phyloP scores from a whole-genome alignment of 2,113 vertebrate species.

The Anas platyrhynchos region DNA sequence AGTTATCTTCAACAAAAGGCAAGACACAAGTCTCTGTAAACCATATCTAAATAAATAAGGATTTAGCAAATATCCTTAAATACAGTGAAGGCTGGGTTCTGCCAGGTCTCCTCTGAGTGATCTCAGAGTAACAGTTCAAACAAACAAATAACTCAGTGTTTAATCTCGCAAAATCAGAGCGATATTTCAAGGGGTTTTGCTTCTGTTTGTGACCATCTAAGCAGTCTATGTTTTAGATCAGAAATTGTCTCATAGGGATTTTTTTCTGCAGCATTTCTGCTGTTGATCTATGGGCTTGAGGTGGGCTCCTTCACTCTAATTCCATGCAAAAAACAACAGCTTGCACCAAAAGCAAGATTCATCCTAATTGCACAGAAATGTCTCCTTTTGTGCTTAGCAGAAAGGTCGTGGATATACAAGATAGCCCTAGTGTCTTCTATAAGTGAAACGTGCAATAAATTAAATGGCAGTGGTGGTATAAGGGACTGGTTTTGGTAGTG shows the following conservation, averaged over 20 bases:
- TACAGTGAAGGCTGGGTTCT: background rate
- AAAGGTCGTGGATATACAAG: background rate
- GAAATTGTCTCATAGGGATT: background rate
- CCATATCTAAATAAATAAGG: background rate
- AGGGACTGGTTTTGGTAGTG: background rate
- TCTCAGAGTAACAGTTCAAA: background rate
- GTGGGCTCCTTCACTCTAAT: accelerated
- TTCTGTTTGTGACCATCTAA: background rate
- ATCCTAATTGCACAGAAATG: background rate
- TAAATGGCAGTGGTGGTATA: background rate
- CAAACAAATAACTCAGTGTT: background rate
- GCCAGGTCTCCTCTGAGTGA: background rate
- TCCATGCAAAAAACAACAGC: background rate
- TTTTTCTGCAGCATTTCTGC: background rate
- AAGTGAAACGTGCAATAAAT: background rate
- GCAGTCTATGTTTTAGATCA: background rate
- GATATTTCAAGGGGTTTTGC: background rate
- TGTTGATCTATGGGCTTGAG: background rate
- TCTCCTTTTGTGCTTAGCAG: background rate
- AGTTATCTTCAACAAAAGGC: constrained; percentile 51
- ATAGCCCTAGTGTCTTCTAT: background rate
- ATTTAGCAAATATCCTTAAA: constrained; percentile 16
- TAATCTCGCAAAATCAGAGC: background rate
- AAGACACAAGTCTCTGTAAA: constrained; percentile 8
- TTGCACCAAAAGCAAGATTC: background rate